Conservation (phyloP, 2,797 vertebrate species). For the Melopsittacus undulatus region DNA sequence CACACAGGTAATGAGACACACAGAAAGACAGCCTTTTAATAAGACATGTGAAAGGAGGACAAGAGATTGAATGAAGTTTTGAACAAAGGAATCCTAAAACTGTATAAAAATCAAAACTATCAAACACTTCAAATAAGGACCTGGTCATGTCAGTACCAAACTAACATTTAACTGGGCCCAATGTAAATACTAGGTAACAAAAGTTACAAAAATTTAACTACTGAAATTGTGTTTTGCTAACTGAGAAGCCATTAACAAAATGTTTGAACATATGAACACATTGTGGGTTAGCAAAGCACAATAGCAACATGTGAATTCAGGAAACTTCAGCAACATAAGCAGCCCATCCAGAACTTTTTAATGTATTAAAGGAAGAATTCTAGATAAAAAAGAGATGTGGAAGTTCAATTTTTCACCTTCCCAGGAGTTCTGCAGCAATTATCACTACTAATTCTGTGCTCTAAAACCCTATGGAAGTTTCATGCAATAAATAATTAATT, state of each 20-base stretch:
- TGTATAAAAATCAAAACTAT: background rate
- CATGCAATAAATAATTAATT: slow-evolving; percentile 12
- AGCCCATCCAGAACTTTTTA: background rate
- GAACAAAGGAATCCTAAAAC: background rate
- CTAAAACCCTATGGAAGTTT: background rate
- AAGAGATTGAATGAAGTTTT: background rate
- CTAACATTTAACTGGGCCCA: background rate
- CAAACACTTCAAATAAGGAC: background rate
- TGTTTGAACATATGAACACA: background rate
- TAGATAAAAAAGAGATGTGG: background rate
- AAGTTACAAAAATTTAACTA: background rate
- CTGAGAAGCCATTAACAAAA: background rate
- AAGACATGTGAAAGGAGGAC: background rate
- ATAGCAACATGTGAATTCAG: background rate
- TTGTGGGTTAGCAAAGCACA: background rate
- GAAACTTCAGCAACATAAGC: background rate
- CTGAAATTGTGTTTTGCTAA: background rate
- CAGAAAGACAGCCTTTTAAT: background rate
- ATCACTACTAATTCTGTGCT: background rate
- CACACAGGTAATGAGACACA: background rate
- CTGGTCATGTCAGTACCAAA: background rate
- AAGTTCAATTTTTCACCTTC: background rate
- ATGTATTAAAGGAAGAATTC: background rate
- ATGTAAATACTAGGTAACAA: background rate
- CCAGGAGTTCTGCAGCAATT: background rate